phyloP scores from a whole-genome alignment of 2,888 invertebrate genomes.

The Lumbricus terrestris region DNA sequence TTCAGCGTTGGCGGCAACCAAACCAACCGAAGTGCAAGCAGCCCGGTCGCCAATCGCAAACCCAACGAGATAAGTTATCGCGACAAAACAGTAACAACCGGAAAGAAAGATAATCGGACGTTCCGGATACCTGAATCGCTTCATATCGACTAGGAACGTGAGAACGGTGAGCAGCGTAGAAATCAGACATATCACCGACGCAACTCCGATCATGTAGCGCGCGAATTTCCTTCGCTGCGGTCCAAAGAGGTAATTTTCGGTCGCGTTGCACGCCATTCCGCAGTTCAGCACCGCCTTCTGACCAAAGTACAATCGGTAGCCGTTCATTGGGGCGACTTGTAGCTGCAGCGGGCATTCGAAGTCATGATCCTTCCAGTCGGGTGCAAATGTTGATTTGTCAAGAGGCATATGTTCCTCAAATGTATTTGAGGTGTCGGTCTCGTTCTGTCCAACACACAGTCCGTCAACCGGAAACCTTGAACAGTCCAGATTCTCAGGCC shows the following conservation, averaged over 20 bases:
- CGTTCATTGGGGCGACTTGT: conserved; percentile 27
- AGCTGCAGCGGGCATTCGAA: conserved; percentile 22
- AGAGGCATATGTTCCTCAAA: not conserved
- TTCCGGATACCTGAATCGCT: conserved; percentile 94
- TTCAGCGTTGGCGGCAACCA: conserved; percentile 33
- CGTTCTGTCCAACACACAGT: conserved; percentile 35
- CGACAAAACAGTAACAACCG: conserved; percentile 91
- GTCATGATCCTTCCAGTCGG: not conserved
- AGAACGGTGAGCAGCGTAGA: conserved; percentile 79
- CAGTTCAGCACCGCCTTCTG: conserved; percentile 51
- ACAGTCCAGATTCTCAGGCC: conserved; percentile 97
- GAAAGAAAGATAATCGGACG: conserved; percentile 95
- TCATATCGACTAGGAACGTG: conserved; percentile 90
- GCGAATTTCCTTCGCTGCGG: conserved; percentile 79
- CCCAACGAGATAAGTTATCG: conserved; percentile 79
- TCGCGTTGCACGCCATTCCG: conserved; percentile 71
- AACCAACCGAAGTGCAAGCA: conserved; percentile 48
- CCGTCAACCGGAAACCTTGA: conserved; percentile 74
- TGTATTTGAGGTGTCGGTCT: conserved; percentile 19
- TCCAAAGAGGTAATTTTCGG: conserved; percentile 81
- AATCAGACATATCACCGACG: conserved; percentile 83
- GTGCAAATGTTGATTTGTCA: not conserved
- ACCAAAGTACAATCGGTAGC: conserved; percentile 38
- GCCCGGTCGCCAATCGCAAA: conserved; percentile 60
- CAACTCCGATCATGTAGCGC: conserved; percentile 86